These are phyloP conservation scores for Varanus komodoensis DNA, from an alignment of 2,113 vertebrate genomes.

Conservation along the genomic window DNA sequence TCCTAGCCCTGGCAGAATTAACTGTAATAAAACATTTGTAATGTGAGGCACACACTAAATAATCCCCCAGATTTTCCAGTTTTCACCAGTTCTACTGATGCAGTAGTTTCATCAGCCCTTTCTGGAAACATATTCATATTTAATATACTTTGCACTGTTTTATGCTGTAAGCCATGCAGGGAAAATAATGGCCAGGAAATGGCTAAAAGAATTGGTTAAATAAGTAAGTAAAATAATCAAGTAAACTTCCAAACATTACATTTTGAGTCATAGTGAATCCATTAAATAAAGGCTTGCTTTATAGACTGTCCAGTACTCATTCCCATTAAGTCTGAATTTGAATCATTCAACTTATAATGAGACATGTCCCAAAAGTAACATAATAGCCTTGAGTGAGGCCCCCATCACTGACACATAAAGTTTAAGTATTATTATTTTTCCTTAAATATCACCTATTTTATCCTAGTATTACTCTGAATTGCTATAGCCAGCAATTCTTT, in stretches of 20 bases:
- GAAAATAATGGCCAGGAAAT: too few species aligned
- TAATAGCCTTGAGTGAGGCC: background rate
- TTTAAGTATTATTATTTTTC: background rate
- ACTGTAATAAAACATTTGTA: fast-evolving
- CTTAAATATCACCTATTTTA: background rate
- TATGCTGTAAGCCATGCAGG: too few species aligned
- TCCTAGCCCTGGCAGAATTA: background rate
- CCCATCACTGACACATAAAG: background rate
- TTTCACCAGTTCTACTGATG: background rate
- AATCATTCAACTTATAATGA: background rate
- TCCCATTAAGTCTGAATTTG: background rate
- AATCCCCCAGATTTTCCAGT: background rate
- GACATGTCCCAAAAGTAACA: background rate
- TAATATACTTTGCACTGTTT: too few species aligned
- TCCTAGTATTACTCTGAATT: background rate
- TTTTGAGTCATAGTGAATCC: background rate
- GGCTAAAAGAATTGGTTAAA: too few species aligned
- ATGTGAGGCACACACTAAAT: background rate
- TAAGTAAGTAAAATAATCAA: background rate
- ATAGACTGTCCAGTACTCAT: slow-evolving; percentile 14
- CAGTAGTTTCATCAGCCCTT: background rate
- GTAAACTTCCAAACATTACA: slow-evolving; percentile 33
- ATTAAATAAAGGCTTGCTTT: background rate
- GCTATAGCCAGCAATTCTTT: background rate
- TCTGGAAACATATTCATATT: background rate